Conservation (phyloP, 2,113 vertebrate species). For the Brachirus orientalis region DNA sequence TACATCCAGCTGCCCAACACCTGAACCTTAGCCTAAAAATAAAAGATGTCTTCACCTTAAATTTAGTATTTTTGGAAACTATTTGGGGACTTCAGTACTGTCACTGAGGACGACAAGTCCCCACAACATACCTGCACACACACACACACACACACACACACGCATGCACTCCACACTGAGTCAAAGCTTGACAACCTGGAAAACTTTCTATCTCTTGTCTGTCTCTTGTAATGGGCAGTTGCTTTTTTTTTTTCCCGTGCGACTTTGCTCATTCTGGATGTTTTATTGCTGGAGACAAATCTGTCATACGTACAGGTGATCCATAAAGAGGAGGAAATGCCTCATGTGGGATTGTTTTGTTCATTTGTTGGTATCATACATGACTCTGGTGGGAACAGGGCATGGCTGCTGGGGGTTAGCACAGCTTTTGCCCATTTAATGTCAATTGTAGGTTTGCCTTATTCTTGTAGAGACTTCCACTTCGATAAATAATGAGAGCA, state of each 20-base stretch:
- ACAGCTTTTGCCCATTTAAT: constrained; percentile 56
- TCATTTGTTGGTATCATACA: constrained; percentile 20
- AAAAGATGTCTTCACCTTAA: neutral
- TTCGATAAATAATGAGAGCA: constrained; percentile 86
- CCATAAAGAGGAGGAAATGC: constrained; percentile 17
- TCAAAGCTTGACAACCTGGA: constrained; percentile 54
- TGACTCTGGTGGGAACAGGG: constrained; percentile 23
- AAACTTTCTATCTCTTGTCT: constrained; percentile 55
- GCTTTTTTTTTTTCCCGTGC: constrained; percentile 21
- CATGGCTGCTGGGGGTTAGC: constrained; percentile 53
- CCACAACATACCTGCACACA: constrained; percentile 6
- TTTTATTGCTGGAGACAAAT: constrained; percentile 32
- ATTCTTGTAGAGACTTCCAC: constrained; percentile 73
- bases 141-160: constrained; percentile 41
- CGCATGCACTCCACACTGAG: constrained; percentile 15
- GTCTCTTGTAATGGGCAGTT: constrained; percentile 42
- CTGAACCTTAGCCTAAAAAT: no score
- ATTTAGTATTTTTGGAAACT: neutral
- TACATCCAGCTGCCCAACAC: neutral
- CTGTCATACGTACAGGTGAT: constrained; percentile 21
- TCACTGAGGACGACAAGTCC: neutral
- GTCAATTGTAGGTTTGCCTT: constrained; percentile 80
- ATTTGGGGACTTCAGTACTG: neutral
- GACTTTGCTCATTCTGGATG: constrained; percentile 32
- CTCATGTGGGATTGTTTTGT: constrained; percentile 18